phyloP scores from a whole-genome alignment of 2,888 invertebrate species.

The Acanthoscelides obtectus region DNA sequence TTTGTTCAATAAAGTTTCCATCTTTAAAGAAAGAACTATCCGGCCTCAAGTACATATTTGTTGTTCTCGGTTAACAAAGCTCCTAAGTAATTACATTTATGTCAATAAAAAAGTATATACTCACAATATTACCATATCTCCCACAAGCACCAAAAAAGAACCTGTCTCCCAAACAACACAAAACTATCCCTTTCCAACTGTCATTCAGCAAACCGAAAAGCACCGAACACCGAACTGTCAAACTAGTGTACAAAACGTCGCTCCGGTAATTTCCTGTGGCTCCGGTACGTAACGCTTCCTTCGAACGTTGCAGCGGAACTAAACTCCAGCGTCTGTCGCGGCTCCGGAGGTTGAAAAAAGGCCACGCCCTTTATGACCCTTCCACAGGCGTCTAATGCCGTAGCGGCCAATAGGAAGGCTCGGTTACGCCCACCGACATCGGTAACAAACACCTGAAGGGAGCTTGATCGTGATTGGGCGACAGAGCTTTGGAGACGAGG shows the following conservation, averaged over 20 bases:
- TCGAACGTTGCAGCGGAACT: background rate
- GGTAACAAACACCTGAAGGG: constrained; percentile 39
- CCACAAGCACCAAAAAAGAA: constrained; percentile 14
- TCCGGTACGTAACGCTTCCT: background rate
- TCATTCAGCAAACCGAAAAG: background rate
- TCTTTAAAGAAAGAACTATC: too few species aligned
- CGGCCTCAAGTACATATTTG: too few species aligned
- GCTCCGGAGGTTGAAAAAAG: constrained; percentile 2
- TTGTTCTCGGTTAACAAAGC: too few species aligned
- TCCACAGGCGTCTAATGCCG: constrained; percentile 12
- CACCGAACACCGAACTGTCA: background rate
- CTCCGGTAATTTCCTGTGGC: background rate
- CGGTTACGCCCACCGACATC: constrained; percentile 31
- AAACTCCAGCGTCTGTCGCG: background rate
- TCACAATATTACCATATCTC: constrained; percentile 49
- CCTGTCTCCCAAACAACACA: constrained; percentile 3
- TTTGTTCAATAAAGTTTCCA: too few species aligned
- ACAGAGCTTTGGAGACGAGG: background rate
- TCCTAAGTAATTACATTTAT: background rate
- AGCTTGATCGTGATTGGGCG: background rate
- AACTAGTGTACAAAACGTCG: background rate
- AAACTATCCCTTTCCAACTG: background rate
- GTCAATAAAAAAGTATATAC: constrained; percentile 25
- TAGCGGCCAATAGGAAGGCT: constrained; percentile 24
- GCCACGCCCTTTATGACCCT: constrained; percentile 10